Evolutionary conservation across 2,888 invertebrate species (phyloP).

Genomic region (Drymonia ruficornis): DNA sequence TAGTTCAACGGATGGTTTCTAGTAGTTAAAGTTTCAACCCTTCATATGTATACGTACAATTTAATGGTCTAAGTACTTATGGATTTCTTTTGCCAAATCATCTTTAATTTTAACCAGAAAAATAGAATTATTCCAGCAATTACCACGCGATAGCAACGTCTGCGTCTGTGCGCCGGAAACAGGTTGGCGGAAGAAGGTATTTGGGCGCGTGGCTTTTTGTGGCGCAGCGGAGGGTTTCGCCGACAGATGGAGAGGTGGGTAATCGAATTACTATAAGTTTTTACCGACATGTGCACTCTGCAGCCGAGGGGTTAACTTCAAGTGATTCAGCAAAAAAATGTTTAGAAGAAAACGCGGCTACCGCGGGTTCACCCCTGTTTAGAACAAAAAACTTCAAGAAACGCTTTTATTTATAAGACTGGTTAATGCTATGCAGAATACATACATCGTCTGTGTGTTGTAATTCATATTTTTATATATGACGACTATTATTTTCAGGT

Average conservation of each 20-base stretch:
- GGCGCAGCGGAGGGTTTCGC: constrained; percentile 54
- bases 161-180: constrained; percentile 63
- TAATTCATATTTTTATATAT: no score
- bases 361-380: constrained; percentile 9
- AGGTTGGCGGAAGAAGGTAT: constrained; percentile 69
- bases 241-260: constrained; percentile 62
- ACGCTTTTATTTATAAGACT: constrained; percentile 11
- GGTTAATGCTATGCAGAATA: background rate
- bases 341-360: constrained; percentile 29
- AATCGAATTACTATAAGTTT: constrained; percentile 54
- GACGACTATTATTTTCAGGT: no score
- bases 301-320: constrained; percentile 43
- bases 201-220: constrained; percentile 70
- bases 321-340: constrained; percentile 45
- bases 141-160: constrained; percentile 36
- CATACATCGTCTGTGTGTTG: no score
- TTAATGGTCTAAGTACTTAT: no score
- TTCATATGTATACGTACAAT: no score
- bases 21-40: no score
- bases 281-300: constrained; percentile 41
- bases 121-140: constrained; percentile 33
- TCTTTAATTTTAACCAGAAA: background rate
- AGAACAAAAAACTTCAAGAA: constrained; percentile 8
- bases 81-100: background rate
- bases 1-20: no score